phyloP scores from a whole-genome alignment of 2,113 vertebrate genomes.

The Apteryx owenii region DNA sequence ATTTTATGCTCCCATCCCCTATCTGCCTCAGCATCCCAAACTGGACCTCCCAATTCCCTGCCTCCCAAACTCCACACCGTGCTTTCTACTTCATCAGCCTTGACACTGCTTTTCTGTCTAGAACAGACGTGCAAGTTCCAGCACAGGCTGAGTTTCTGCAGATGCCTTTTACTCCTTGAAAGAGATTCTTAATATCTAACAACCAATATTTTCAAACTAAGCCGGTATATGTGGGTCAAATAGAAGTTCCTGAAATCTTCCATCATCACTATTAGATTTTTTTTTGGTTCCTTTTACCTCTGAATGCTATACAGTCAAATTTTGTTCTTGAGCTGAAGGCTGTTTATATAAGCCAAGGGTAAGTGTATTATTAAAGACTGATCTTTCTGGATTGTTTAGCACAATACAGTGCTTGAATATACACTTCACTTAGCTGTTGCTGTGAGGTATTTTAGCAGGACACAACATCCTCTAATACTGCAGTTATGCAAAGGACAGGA shows the following conservation, averaged over 20 bases:
- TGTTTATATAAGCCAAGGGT: conserved; percentile 4
- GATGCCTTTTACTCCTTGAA: background rate
- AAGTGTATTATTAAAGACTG: background rate
- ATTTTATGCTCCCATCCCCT: background rate
- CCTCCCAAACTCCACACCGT: background rate
- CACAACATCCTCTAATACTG: background rate
- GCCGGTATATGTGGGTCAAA: background rate
- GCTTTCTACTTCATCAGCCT: background rate
- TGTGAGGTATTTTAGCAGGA: background rate
- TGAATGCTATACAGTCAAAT: background rate
- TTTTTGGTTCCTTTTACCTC: background rate
- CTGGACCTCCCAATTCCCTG: background rate
- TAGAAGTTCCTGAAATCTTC: background rate
- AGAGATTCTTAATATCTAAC: background rate
- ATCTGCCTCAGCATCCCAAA: background rate
- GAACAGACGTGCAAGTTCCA: background rate
- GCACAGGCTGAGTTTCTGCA: background rate
- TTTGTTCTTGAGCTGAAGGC: background rate
- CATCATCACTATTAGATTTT: background rate
- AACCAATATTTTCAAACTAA: background rate
- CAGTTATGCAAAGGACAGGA: background rate
- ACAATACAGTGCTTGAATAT: background rate
- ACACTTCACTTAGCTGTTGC: background rate
- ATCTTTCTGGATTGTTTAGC: conserved; percentile 24
- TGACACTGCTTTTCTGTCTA: background rate